These are phyloP conservation scores for Emmelina monodactyla DNA, from an alignment of 2,888 invertebrate species.

Conservation along the genomic window DNA sequence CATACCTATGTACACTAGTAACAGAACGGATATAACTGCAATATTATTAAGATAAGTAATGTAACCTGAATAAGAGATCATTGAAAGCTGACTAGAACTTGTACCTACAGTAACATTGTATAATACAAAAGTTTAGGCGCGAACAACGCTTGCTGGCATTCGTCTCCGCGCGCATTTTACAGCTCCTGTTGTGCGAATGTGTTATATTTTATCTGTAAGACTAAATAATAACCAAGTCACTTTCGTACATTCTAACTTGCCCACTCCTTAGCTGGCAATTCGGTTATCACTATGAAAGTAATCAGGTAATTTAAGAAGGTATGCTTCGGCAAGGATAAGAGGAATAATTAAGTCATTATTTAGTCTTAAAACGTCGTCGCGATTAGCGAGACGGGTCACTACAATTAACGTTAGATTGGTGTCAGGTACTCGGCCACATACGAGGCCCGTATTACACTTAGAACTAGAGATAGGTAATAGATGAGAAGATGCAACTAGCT, in stretches of 20 bases:
- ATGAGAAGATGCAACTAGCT: slow-evolving; percentile 42
- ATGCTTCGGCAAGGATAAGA: background rate
- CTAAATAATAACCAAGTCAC: background rate
- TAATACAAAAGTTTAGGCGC: slow-evolving; percentile 20
- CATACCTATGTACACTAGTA: slow-evolving; percentile 34
- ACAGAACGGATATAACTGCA: slow-evolving; percentile 41
- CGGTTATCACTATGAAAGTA: too few relatives aligned
- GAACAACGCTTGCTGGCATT: slow-evolving; percentile 14
- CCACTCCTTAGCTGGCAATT: too few relatives aligned
- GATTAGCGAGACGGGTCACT: slow-evolving; percentile 7
- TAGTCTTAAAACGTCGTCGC: background rate
- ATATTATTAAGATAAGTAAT: slow-evolving; percentile 23
- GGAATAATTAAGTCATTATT: background rate
- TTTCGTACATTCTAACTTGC: too few relatives aligned
- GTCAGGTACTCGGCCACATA: slow-evolving; percentile 55
- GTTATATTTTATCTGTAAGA: slow-evolving; percentile 11
- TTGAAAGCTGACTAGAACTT: slow-evolving; percentile 63
- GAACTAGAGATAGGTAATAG: slow-evolving; percentile 27
- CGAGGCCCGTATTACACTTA: slow-evolving; percentile 37
- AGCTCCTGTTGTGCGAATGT: slow-evolving; percentile 29
- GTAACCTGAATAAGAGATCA: slow-evolving; percentile 34
- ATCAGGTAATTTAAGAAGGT: too few relatives aligned
- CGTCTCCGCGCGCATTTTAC: slow-evolving; percentile 10
- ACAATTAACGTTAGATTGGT: slow-evolving; percentile 41
- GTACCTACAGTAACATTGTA: slow-evolving; percentile 53